Evolutionary conservation across 2,888 invertebrate genomes (phyloP).

Genomic region (Phania funesta): DNA sequence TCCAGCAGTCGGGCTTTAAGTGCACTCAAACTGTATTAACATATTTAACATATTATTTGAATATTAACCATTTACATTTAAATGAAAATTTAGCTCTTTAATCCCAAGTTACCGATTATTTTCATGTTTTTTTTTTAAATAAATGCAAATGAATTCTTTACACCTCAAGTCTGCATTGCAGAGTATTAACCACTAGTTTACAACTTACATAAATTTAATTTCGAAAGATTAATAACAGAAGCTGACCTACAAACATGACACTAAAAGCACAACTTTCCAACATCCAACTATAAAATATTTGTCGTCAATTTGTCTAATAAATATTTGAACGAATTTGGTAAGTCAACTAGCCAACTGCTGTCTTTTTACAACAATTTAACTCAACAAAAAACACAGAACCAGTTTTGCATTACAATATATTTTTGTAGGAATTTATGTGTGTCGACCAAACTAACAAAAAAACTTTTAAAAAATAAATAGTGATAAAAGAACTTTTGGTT

Average conservation of each 20-base stretch:
- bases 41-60: no score
- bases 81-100: no score
- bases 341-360: conserved; percentile 24
- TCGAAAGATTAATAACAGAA: no score
- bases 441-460: neutral
- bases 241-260: neutral
- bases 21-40: no score
- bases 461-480: neutral
- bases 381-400: neutral
- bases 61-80: no score
- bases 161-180: no score
- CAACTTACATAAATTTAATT: no score
- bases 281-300: neutral
- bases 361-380: neutral
- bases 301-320: conserved; percentile 37
- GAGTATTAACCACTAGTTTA: no score
- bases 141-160: no score
- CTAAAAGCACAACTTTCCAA: neutral
- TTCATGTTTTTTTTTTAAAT: no score
- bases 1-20: no score
- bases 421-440: neutral
- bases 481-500: conserved; percentile 32
- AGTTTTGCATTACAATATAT: neutral
- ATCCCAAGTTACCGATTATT: no score
- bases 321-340: conserved; percentile 28